phyloP scores from a whole-genome alignment of 2,797 vertebrate genomes.

The Danionella dracula region DNA sequence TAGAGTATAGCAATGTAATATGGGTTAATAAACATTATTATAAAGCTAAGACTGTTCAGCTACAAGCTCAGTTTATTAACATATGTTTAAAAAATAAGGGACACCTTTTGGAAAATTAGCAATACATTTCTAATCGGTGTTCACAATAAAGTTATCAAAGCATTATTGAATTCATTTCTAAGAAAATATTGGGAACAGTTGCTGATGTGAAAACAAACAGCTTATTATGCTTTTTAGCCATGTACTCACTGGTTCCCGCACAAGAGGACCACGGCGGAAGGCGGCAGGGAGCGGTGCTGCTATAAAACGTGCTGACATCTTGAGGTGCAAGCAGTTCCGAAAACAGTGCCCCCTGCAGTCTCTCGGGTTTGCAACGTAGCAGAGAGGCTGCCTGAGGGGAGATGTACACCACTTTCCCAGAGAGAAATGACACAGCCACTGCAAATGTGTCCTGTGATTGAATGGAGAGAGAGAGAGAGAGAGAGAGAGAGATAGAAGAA shows the following conservation, averaged over 20 bases:
- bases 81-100: no score
- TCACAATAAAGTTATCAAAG: no score
- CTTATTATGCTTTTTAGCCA: no score
- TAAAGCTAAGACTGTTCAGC: no score
- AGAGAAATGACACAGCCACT: slow-evolving; percentile 71
- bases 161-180: no score
- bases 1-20: no score
- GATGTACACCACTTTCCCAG: slow-evolving; percentile 71
- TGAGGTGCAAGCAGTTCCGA: slow-evolving; percentile 70
- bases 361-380: slow-evolving; percentile 61
- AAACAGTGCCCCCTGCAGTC: slow-evolving; percentile 63
- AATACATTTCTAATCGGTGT: no score
- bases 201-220: no score
- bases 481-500: neutral
- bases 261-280: slow-evolving; percentile 67
- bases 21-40: no score
- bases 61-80: no score
- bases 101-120: no score
- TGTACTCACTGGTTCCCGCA: slow-evolving; percentile 57
- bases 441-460: slow-evolving; percentile 68
- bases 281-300: slow-evolving; percentile 60
- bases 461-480: neutral
- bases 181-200: no score
- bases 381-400: slow-evolving; percentile 70
- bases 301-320: slow-evolving; percentile 70